Conservation (phyloP, 1,140 invertebrate genomes). For the Agrilus planipennis region DNA sequence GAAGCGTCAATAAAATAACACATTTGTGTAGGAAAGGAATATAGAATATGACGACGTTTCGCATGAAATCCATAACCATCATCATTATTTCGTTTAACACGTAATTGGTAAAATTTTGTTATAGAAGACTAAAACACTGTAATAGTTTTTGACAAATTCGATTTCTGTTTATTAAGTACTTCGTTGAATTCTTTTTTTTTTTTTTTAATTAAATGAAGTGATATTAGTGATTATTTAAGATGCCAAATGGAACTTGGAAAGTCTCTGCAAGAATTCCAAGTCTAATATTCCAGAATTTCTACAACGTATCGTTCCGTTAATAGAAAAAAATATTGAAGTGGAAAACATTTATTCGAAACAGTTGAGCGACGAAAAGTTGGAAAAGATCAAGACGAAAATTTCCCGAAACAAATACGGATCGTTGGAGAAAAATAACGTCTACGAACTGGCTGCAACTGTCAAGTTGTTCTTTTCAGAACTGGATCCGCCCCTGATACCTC, state of each 20-base stretch:
- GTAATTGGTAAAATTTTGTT: no score
- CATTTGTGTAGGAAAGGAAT: no score
- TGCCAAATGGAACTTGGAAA: constrained; percentile 1
- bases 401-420: constrained; percentile 52
- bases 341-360: constrained; percentile 23
- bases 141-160: no score
- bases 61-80: no score
- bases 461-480: constrained; percentile 92
- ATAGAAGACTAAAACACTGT: no score
- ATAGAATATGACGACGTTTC: no score
- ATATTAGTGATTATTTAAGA: not conserved
- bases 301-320: constrained; percentile 17
- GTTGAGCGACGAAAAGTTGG: constrained; percentile 25
- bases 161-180: no score
- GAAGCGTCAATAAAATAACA: no score
- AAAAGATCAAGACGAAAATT: constrained; percentile 38
- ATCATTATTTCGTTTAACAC: no score
- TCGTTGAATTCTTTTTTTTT: no score
- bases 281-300: constrained; percentile 22
- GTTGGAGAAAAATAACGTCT: constrained; percentile 61
- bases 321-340: constrained; percentile 23
- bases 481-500: constrained; percentile 78
- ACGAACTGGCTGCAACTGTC: constrained; percentile 83
- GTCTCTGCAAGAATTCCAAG: constrained; percentile 10
- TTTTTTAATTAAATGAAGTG: no score